Evolutionary conservation across 2,113 vertebrate species (phyloP), one percentile per base, ranked within the genome.

Genomic region (Strix uralensis): DNA sequence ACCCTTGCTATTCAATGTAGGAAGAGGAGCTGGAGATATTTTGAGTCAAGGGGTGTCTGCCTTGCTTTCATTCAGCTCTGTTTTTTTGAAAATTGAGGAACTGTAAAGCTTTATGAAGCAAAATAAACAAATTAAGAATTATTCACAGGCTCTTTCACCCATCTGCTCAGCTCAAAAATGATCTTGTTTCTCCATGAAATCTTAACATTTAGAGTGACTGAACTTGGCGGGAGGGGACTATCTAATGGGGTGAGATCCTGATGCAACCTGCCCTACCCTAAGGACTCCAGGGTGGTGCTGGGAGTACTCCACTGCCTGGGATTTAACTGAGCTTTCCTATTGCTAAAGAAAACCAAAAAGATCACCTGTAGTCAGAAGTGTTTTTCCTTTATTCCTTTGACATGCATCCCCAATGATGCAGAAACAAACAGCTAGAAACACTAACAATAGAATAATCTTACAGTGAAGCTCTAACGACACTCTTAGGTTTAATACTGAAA

Each of bases 401-500:
- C 34, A 49, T 23, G 30, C 72, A 29, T 66, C 13, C 27, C 40
- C 10, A 8, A 1, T 30, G 54, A 29, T 3, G 1, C 18, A 40
- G 19, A 46, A 55, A 52, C 10, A 81, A 88, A 83, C 44, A 84
- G 3, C 49, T 59, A 65, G 57, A 89, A 96, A 85, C 26, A 23
- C 67, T 57, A 69, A 44, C 20, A 87, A 25, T 3, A 27, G 36
- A 54, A 63, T 72, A 87, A 72, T 34, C 29, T 59, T 67, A 38
- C 13, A 26, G 14, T 22, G 21, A 67, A 3, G 0, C 4, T 84
- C 47, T 79, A 81, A 84, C 80, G 25, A 30, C 0, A 0, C 7
- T 90, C 92, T 78, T 61, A 72, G 49, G n/a, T 69, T 52, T 87
- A 81, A 74, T 34, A 36, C 13, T 71, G 29, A 86, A 86, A 82